Evolutionary conservation across 2,888 invertebrate species (phyloP), one percentile per base, ranked within the genome.

Genomic region (Eupithecia subfuscata): DNA sequence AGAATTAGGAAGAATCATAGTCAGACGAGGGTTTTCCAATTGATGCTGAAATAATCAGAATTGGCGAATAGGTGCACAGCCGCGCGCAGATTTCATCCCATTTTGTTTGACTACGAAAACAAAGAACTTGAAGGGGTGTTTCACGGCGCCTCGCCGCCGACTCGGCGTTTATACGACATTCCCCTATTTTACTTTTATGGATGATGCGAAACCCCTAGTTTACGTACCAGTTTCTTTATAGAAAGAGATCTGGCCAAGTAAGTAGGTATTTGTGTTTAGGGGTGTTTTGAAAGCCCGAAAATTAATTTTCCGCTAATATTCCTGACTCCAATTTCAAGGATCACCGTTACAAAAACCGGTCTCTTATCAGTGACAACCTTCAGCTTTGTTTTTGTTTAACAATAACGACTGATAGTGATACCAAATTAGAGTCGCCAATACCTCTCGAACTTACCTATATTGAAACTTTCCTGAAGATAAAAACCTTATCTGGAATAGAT

Each of bases 381-480:
- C 69, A 71, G 5, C 70, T 71, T 74, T 75, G 74, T 72, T 75
- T 72, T 76, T 75, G 74, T 16, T 76, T 71, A 84, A 79, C 82
- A 82, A 86, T 71, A 78, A 68, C 79, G 37, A 40, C 71, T 67
- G 79, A 81, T 81, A 79, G 79, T 79, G 70, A 78, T 70, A 34
- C 30, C 34, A 34, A 78, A 79, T 82, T 80, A 81, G 68, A 68
- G 82, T 83, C 11, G 56, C 60, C 67, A 11, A 4, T 64, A n/a
- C 43, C 43, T 56, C 56, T 56, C 22, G 56, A 56, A 60, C 60
- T 60, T 60, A 69, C 52, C 37, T 80, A 72, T 80, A 80, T 84
- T 78, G 82, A 84, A 84, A 84, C 82, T 87, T 88, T 86, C 83
- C 86, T 84, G 79, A 56, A 80, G 89, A 89, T 89, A 89, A 85